Percentiles rank a stretch among this genome's conserved stretches.
phyloP scores from a whole-genome alignment of 1,140 invertebrate species.

The Aphis craccivora region DNA sequence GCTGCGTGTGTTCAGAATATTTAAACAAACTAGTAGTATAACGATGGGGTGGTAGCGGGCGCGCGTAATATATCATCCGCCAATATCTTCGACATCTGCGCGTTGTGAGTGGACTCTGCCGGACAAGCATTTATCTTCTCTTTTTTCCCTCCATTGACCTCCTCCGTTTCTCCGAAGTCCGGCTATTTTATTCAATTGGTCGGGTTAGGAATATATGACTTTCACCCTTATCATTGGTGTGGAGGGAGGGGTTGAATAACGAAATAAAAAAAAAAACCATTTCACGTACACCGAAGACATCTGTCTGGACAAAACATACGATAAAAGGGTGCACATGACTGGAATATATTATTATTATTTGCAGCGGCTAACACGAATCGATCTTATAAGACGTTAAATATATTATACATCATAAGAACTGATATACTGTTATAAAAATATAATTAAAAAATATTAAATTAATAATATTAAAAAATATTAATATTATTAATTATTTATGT shows the following conservation, averaged over 20 bases:
- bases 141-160: not conserved
- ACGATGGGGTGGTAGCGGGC: not conserved
- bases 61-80: slow-evolving; percentile 32
- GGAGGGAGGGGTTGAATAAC: not conserved
- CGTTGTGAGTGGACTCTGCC: not conserved
- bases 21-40: slow-evolving; percentile 14
- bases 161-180: slow-evolving; percentile 11
- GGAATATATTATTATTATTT: slow-evolving; percentile 50
- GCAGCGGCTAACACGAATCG: not conserved
- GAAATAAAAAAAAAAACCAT: not conserved
- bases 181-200: slow-evolving; percentile 54
- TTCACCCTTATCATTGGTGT: slow-evolving; percentile 37
- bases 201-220: slow-evolving; percentile 38
- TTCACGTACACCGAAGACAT: slow-evolving; percentile 51
- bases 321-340: slow-evolving; percentile 53
- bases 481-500: not conserved
- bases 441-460: not conserved
- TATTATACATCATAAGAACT: not conserved
- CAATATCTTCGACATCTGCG: slow-evolving; percentile 55
- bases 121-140: slow-evolving; percentile 54
- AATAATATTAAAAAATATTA: not conserved
- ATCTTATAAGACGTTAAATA: not conserved
- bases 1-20: slow-evolving; percentile 21
- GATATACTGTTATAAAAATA: not conserved
- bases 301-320: slow-evolving; percentile 57